phyloP scores from a whole-genome alignment of 2,888 invertebrate species.

The Drosophila mulleri region DNA sequence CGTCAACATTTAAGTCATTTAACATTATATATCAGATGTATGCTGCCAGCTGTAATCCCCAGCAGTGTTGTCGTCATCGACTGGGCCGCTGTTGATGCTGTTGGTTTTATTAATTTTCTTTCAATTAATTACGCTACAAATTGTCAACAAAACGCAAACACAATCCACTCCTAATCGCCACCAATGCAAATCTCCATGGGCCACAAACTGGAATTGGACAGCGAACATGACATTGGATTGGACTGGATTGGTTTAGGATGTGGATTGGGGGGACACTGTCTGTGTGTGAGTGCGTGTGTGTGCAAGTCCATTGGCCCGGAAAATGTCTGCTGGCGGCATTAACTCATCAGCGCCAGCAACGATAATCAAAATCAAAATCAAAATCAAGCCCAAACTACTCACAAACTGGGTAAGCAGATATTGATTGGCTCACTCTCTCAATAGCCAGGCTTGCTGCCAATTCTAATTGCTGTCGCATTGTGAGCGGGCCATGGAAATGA shows the following conservation, averaged over 20 bases:
- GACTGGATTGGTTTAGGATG: conserved; percentile 16
- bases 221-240: conserved; percentile 63
- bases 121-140: conserved; percentile 78
- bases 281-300: background rate
- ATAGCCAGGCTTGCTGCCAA: conserved; percentile 50
- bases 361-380: conserved; percentile 47
- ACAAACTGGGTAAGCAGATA: conserved; percentile 51
- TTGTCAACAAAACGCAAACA: conserved; percentile 73
- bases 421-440: conserved; percentile 40
- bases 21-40: conserved; percentile 70
- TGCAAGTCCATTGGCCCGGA: conserved; percentile 29
- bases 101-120: conserved; percentile 70
- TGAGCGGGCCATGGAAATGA: conserved; percentile 11
- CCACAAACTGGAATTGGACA: conserved; percentile 55
- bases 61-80: conserved; percentile 63
- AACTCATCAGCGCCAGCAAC: conserved; percentile 61
- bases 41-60: conserved; percentile 72
- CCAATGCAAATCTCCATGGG: conserved; percentile 74
- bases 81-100: conserved; percentile 33
- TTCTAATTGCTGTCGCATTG: conserved; percentile 53
- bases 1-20: conserved; percentile 76
- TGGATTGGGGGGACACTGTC: conserved; percentile 4
- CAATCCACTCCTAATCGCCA: conserved; percentile 47
- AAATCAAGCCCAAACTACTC: conserved; percentile 8
- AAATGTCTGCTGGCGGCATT: conserved; percentile 73